Percentiles rank a stretch among this genome's conserved stretches.
phyloP scores from a whole-genome alignment of 2,888 invertebrate species.

The Callyntrura sp. region DNA sequence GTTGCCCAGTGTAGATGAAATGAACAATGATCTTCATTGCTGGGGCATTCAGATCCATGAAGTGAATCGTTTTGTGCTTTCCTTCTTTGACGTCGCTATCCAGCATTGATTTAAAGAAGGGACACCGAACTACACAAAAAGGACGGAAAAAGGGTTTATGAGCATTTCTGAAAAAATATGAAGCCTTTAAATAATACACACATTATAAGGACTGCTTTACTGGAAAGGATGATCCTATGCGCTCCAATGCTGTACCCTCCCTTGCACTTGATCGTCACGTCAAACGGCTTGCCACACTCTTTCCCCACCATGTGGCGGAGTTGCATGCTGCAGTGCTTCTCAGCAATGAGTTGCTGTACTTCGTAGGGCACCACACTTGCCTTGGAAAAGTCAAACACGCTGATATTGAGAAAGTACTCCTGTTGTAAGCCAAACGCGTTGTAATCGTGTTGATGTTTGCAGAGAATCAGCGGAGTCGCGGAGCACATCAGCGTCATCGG shows the following conservation, averaged over 20 bases:
- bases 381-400: conserved; percentile 29
- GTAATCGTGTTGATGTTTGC: background rate
- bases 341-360: background rate
- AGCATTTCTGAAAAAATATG: too few species aligned
- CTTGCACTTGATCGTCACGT: conserved; percentile 42
- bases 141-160: too few species aligned
- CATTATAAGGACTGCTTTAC: background rate
- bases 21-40: conserved; percentile 19
- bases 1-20: conserved; percentile 34
- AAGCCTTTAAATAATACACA: too few species aligned
- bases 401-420: conserved; percentile 3
- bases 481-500: background rate
- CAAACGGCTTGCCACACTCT: background rate
- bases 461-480: background rate
- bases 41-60: conserved; percentile 30
- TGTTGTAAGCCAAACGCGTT: background rate
- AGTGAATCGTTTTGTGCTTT: background rate
- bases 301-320: background rate
- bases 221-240: conserved; percentile 8
- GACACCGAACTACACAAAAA: conserved; percentile 24
- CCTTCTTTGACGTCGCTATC: background rate
- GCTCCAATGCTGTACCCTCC: conserved; percentile 23
- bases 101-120: conserved; percentile 25
- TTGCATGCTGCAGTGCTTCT: background rate
- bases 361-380: conserved; percentile 1